Evolutionary conservation across 2,113 vertebrate genomes (phyloP), one percentile per base, ranked within the genome.

Genomic region (Pteropus alecto): DNA sequence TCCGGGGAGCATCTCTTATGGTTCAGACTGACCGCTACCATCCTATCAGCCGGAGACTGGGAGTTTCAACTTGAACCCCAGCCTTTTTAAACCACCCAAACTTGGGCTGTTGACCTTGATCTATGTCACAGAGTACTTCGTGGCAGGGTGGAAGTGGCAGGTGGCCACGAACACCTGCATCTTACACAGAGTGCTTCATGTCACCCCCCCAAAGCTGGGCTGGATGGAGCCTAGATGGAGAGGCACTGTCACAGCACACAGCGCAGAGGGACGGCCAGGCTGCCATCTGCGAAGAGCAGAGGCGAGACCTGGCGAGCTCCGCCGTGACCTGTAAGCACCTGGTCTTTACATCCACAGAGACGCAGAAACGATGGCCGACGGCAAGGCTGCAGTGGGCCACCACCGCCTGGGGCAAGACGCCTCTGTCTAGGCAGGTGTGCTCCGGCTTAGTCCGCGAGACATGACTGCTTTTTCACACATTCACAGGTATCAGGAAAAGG

Each of bases 401-500:
- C 24, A 13, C 54, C 5, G 28, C 19, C 56, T 83, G 95, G 84
- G 92, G 93, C 43, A n/a, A 79, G 48, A 81, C 1, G 7, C 28
- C 88, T 94, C 6, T 33, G 12, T 22, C 46, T 4, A n/a, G 8
- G 14, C 63, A 81, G 26, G 14, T n/a, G 63, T 51, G 15, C 35
- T 61, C 8, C 11, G 61, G 58, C 65, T 94, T 41, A 60, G 65
- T 38, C 63, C 19, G 74, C 0, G 56, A 91, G 91, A 56, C 87
- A 63, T 63, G 54, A 83, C 8, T 76, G 82, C 76, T 88, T 95
- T 89, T 92, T 60, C 89, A 90, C 16, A 97, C n/a, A 63, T 46
- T 85, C 89, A 79, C 3, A 83, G 38, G 65, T n/a, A 92, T 43
- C 60, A 68, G 93, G 86, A 97, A 96, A 97, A 94, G 90, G 35